phyloP scores from a whole-genome alignment of 2,113 vertebrate species.

The Apeltes quadracus region DNA sequence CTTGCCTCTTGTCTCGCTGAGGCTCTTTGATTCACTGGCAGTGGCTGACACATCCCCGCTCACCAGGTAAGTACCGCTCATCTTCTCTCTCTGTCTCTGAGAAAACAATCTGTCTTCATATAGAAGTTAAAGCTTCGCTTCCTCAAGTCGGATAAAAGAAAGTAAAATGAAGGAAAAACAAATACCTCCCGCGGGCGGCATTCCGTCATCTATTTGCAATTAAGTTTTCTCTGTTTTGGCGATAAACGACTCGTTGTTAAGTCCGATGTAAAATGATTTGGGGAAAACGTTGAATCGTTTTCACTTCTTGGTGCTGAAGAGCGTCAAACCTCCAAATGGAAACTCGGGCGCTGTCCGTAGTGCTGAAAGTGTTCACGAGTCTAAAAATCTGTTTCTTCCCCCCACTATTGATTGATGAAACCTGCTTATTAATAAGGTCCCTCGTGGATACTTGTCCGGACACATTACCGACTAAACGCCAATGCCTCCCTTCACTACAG shows the following conservation, averaged over 20 bases:
- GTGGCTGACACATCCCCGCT: conserved; percentile 66
- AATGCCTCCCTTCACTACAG: conserved; percentile 29
- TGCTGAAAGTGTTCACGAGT: conserved; percentile 52
- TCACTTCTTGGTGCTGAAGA: background rate
- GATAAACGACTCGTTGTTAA: background rate
- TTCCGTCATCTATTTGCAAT: background rate
- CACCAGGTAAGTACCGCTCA: conserved; percentile 61
- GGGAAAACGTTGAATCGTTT: background rate
- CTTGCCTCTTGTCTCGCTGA: conserved; percentile 65
- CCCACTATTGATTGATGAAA: rapidly evolving
- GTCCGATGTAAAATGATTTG: background rate
- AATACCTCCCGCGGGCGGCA: rapidly evolving
- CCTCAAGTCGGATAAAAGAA: conserved; percentile 2
- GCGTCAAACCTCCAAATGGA: background rate
- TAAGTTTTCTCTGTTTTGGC: background rate
- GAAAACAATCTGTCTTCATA: too few species aligned
- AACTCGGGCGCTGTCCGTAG: conserved; percentile 68
- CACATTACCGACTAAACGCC: background rate
- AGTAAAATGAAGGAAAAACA: conserved; percentile 6
- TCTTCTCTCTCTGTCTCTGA: background rate
- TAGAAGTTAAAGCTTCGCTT: conserved; percentile 1
- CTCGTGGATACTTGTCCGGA: background rate
- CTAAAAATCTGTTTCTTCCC: background rate
- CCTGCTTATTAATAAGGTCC: conserved; percentile 5
- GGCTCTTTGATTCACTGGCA: conserved; percentile 70